Evolutionary conservation across 2,888 invertebrate genomes (phyloP).

Genomic region (Strigamia transsilvanica): DNA sequence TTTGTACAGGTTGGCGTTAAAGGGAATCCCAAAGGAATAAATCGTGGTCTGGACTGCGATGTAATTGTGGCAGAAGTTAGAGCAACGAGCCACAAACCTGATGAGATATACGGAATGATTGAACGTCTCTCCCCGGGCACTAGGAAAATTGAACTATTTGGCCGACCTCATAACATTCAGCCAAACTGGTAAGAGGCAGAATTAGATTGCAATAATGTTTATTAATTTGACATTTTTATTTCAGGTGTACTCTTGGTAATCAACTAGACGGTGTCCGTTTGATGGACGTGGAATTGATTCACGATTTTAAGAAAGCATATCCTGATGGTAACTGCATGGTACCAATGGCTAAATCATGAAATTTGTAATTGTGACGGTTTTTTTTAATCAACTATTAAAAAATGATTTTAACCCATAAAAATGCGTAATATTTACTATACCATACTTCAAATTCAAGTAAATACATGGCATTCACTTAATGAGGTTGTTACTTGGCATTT

Average conservation of each 20-base stretch:
- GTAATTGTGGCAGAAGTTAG: conserved; percentile 98
- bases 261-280: conserved; percentile 94
- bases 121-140: conserved; percentile 96
- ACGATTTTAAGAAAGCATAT: conserved; percentile 88
- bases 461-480: conserved; percentile 41
- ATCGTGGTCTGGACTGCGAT: conserved; percentile 94
- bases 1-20: conserved; percentile 84
- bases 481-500: conserved; percentile 29
- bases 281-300: conserved; percentile 89
- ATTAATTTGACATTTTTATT: conserved; percentile 40
- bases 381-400: not conserved
- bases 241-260: conserved; percentile 84
- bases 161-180: conserved; percentile 95
- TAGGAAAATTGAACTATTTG: conserved; percentile 95
- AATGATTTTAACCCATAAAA: conserved; percentile 1
- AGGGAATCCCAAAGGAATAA: conserved; percentile 88
- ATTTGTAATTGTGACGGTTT: not conserved
- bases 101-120: conserved; percentile 98
- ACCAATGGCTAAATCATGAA: conserved; percentile 55
- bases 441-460: conserved; percentile 34
- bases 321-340: conserved; percentile 77
- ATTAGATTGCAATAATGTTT: not conserved
- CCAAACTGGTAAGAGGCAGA: conserved; percentile 83
- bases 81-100: conserved; percentile 97
- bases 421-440: conserved; percentile 40